A percentile compares a stretch with the other conserved stretches of the same genome.
Conservation (phyloP, 2,888 invertebrate species). For the Meganola albula region DNA sequence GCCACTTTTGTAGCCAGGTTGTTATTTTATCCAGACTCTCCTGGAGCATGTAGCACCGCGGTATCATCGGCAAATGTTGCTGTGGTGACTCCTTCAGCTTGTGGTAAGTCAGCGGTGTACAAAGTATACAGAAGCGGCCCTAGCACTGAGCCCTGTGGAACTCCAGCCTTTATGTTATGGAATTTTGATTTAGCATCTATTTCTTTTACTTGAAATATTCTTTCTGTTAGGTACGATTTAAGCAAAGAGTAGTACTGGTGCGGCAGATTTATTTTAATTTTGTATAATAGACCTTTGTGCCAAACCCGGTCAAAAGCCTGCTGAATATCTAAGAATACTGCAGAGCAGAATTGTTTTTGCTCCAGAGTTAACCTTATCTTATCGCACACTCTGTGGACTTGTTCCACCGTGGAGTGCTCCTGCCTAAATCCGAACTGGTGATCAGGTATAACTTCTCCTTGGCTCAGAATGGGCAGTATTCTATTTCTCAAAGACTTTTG, state of each 20-base stretch:
- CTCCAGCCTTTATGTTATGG: neutral
- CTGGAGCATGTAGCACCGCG: no score
- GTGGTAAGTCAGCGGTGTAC: neutral
- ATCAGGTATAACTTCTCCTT: conserved; percentile 10
- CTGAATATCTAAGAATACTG: conserved; percentile 7
- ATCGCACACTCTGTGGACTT: conserved; percentile 14
- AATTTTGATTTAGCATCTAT: neutral
- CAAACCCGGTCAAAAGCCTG: conserved; percentile 12
- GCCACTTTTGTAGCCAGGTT: no score
- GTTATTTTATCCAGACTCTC: no score
- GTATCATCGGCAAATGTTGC: no score
- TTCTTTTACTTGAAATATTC: no score
- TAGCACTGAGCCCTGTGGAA: conserved; percentile 3
- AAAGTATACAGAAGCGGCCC: conserved; percentile 1
- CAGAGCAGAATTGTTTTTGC: conserved; percentile 12
- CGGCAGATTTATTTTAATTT: conserved; percentile 3
- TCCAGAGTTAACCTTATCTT: conserved; percentile 13
- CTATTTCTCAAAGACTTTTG: conserved; percentile 15
- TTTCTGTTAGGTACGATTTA: conserved; percentile 7
- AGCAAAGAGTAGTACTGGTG: conserved; percentile 2
- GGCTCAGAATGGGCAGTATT: conserved; percentile 7
- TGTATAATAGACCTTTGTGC: conserved; percentile 9
- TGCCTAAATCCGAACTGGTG: conserved; percentile 20
- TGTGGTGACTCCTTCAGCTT: no score
- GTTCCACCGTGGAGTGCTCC: conserved; percentile 16